A percentile compares a stretch with the other conserved stretches of the same genome.
Conservation (phyloP, 2,888 invertebrate species). For the Conops quadrifasciatus region DNA sequence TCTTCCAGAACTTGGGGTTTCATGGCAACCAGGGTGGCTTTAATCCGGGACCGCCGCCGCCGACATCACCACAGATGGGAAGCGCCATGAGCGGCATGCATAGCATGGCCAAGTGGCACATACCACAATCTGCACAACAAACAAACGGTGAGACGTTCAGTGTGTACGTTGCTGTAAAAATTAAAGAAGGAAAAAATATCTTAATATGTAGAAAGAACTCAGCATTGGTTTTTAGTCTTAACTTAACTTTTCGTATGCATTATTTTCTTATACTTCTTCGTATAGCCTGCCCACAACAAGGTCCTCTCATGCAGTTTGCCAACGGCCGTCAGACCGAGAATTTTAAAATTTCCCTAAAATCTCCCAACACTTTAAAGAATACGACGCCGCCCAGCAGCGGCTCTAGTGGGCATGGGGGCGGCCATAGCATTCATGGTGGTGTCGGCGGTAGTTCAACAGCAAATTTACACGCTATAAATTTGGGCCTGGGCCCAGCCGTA, state of each 20-base stretch:
- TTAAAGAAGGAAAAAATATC: too few relatives aligned
- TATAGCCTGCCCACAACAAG: slow-evolving; percentile 60
- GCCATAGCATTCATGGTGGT: slow-evolving; percentile 46
- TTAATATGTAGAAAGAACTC: too few relatives aligned
- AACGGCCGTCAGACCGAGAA: slow-evolving; percentile 65
- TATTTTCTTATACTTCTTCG: slow-evolving; percentile 14
- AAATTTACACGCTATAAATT: slow-evolving; percentile 54
- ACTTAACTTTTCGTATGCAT: neutral
- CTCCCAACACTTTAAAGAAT: slow-evolving; percentile 64
- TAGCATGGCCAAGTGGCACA: slow-evolving; percentile 76
- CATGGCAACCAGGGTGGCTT: slow-evolving; percentile 66
- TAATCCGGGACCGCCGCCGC: slow-evolving; percentile 67
- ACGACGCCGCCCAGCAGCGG: slow-evolving; percentile 59
- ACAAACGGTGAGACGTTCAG: slow-evolving; percentile 62
- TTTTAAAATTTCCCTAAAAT: slow-evolving; percentile 65
- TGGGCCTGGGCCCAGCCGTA: slow-evolving; percentile 57
- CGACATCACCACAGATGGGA: slow-evolving; percentile 63
- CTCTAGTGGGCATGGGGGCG: slow-evolving; percentile 45
- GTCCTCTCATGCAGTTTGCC: slow-evolving; percentile 63
- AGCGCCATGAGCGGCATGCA: slow-evolving; percentile 57
- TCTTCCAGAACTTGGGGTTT: slow-evolving; percentile 61
- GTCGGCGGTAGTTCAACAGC: slow-evolving; percentile 38
- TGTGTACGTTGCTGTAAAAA: slow-evolving; percentile 38
- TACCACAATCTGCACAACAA: slow-evolving; percentile 67
- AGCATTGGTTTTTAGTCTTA: too few relatives aligned